Percentiles rank a stretch among this genome's conserved stretches.
phyloP scores from a whole-genome alignment of 2,888 invertebrate species.

The Cinara cedri region DNA sequence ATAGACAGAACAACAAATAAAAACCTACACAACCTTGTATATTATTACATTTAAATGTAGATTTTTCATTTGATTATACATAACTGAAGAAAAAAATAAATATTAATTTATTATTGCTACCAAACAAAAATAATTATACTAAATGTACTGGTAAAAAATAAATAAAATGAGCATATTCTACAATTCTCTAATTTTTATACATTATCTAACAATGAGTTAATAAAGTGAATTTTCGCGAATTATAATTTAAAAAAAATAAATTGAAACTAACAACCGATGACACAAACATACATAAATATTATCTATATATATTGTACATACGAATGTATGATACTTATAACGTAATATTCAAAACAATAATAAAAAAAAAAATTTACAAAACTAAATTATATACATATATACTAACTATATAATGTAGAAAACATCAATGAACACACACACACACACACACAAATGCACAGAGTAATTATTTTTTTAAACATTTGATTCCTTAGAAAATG shows the following conservation, averaged over 20 bases:
- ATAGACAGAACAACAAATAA: background rate
- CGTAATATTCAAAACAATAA: slow-evolving; percentile 10
- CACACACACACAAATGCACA: too few species aligned
- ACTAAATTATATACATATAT: slow-evolving; percentile 30
- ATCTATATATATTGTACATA: background rate
- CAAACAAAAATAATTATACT: background rate
- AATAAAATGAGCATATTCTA: background rate
- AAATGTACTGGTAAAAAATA: background rate
- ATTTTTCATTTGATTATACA: background rate
- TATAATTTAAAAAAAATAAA: background rate
- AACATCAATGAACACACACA: slow-evolving; percentile 39
- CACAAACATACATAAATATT: slow-evolving; percentile 3
- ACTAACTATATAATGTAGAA: slow-evolving; percentile 14
- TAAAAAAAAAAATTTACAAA: background rate
- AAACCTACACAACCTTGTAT: background rate
- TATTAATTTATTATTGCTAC: too few species aligned
- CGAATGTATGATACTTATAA: background rate
- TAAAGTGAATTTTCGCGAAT: background rate
- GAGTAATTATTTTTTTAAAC: too few species aligned
- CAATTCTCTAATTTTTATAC: background rate
- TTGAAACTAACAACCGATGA: background rate
- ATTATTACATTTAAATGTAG: too few species aligned
- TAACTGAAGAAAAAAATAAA: background rate
- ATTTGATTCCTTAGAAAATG: too few species aligned
- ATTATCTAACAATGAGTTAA: background rate